A percentile compares a stretch with the other conserved stretches of the same genome.
phyloP scores from a whole-genome alignment of 2,888 invertebrate species.

The Clepsis dumicolana region DNA sequence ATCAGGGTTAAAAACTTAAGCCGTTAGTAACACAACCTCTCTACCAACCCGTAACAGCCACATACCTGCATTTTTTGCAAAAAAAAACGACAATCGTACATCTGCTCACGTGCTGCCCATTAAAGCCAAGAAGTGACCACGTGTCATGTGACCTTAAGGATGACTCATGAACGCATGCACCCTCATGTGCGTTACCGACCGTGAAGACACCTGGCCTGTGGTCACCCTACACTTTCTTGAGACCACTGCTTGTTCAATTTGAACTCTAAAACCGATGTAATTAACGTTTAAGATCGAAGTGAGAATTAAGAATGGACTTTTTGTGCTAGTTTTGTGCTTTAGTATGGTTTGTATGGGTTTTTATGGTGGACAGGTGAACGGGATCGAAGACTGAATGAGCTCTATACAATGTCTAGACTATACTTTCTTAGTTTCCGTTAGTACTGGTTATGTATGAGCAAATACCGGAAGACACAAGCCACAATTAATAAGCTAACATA shows the following conservation, averaged over 20 bases:
- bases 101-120: constrained; percentile 55
- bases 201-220: constrained; percentile 73
- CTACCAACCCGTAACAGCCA: background rate
- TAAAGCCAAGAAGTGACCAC: constrained; percentile 65
- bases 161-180: constrained; percentile 65
- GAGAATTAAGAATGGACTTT: background rate
- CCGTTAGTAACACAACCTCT: background rate
- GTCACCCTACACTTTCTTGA: constrained; percentile 43
- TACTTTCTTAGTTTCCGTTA: constrained; percentile 17
- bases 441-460: background rate
- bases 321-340: too few relatives aligned
- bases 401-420: constrained; percentile 43
- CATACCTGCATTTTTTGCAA: constrained; percentile 8
- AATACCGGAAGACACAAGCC: constrained; percentile 1
- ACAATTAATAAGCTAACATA: background rate
- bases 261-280: constrained; percentile 27
- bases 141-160: constrained; percentile 65
- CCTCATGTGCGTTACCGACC: constrained; percentile 69
- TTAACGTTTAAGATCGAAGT: background rate
- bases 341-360: background rate
- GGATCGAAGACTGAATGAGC: constrained; percentile 54
- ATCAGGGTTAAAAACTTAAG: too few relatives aligned
- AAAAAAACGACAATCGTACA: constrained; percentile 36
- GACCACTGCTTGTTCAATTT: background rate
- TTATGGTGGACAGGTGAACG: constrained; percentile 60